Evolutionary conservation across 2,888 invertebrate genomes (phyloP), one percentile per base, ranked within the genome.

Genomic region (Scaptomyza flava): DNA sequence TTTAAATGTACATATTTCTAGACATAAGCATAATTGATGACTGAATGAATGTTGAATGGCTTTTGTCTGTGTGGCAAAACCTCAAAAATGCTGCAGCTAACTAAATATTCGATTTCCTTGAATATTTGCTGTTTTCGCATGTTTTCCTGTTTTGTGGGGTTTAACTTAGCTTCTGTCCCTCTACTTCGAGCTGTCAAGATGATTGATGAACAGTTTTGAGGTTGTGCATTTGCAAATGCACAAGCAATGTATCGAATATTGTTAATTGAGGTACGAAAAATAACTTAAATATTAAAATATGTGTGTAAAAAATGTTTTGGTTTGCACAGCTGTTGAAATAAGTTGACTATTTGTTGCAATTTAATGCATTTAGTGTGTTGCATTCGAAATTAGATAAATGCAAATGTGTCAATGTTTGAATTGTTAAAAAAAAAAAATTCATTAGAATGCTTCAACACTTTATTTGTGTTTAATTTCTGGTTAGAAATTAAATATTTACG

Each of bases 151-250:
- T 17, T n/a, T 46, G 43, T 33, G 7, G 9, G 30, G 36, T 47
- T 27, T 12, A n/a, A 34, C n/a, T n/a, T 34, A 34, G n/a, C 36
- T 14, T 20, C 31, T 47, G 4, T 8, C 9, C 31, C 0, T 41
- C 17, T 27, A 7, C 4, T 17, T 17, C 50, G 7, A 1, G 9
- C 27, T 45, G 50, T 14, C 14, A 9, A 30, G 30, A 68, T 85
- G 80, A 85, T 80, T 85, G 82, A 80, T 85, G 80, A 82, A 64
- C 68, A 68, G 34, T 54, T 3, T 4, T 56, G 45, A 58, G 57
- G 48, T 36, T 52, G n/a, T 48, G 46, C 30, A 12, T 47, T 31
- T 38, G 14, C n/a, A 57, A 58, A 41, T 69, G 56, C 30, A 36
- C 23, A 54, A 50, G 27, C 34, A 14, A 60, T 36, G 38, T 14